Conservation (phyloP, 2,888 invertebrate species). For the Steinernema carpocapsae region DNA sequence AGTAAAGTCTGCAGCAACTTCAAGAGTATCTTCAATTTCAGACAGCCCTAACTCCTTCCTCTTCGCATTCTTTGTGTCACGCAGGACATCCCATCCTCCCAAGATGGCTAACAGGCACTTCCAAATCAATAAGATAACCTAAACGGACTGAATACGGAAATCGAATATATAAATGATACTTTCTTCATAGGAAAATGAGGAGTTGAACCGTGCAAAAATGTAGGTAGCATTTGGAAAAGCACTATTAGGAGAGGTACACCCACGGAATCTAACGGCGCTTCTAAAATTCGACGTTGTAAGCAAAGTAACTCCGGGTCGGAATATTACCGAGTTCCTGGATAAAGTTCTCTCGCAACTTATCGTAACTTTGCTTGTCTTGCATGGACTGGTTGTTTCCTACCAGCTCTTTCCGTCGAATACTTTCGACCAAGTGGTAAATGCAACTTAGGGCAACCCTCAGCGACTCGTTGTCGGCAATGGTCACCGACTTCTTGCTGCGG, state of each 20-base stretch:
- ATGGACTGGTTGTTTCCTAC: conserved; percentile 69
- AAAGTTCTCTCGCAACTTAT: conserved; percentile 44
- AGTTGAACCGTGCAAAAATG: conserved; percentile 90
- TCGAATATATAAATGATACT: conserved; percentile 51
- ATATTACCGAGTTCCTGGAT: conserved; percentile 47
- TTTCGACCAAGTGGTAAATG: conserved; percentile 92
- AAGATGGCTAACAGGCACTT: conserved; percentile 85
- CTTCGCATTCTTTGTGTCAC: conserved; percentile 73
- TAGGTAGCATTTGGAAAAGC: conserved; percentile 91
- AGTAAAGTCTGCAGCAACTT: conserved; percentile 89
- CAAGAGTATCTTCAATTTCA: conserved; percentile 87
- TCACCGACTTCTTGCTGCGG: conserved; percentile 75
- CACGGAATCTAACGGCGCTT: conserved; percentile 59
- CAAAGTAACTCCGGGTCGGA: no score
- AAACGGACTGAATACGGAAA: not conserved
- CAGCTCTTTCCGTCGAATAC: conserved; percentile 76
- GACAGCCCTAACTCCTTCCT: conserved; percentile 72
- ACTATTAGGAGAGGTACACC: conserved; percentile 73
- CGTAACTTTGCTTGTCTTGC: conserved; percentile 28
- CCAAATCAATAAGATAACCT: conserved; percentile 88
- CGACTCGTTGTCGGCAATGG: conserved; percentile 86
- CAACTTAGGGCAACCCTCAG: conserved; percentile 89
- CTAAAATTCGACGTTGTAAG: conserved; percentile 43
- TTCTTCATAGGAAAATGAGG: conserved; percentile 99
- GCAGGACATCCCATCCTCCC: conserved; percentile 82